phyloP scores from a whole-genome alignment of 2,888 invertebrate genomes.

The Nymphalis c-album region DNA sequence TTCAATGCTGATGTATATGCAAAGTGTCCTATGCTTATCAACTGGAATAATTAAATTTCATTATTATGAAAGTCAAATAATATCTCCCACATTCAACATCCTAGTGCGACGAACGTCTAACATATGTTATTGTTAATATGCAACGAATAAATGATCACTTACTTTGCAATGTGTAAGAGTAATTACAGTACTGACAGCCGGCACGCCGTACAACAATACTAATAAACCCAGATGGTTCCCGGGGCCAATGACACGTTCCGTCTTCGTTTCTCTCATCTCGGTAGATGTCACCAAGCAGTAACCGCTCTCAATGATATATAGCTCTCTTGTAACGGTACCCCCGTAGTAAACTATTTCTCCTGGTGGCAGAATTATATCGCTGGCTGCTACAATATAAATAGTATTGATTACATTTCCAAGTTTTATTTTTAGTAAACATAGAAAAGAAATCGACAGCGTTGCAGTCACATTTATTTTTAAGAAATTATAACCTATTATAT shows the following conservation, averaged over 20 bases:
- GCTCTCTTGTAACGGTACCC: conserved; percentile 75
- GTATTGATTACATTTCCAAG: neutral
- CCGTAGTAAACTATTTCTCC: conserved; percentile 78
- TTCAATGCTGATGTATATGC: conserved; percentile 74
- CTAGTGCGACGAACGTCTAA: conserved; percentile 3
- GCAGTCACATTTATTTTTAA: too few relatives aligned
- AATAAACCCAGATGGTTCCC: conserved; percentile 73
- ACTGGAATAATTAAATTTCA: conserved; percentile 48
- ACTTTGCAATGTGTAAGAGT: conserved; percentile 80
- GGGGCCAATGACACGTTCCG: conserved; percentile 68
- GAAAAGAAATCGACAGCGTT: too few relatives aligned
- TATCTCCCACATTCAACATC: neutral
- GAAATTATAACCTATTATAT: too few relatives aligned
- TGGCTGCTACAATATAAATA: conserved; percentile 53
- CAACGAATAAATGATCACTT: conserved; percentile 37
- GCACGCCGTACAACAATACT: conserved; percentile 74
- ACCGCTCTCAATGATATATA: conserved; percentile 78
- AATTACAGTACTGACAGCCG: conserved; percentile 70
- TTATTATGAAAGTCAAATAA: neutral
- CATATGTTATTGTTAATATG: conserved; percentile 33
- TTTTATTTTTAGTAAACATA: too few relatives aligned
- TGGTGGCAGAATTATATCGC: conserved; percentile 74
- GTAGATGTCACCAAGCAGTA: conserved; percentile 71
- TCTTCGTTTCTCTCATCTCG: conserved; percentile 55
- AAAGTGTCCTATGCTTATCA: conserved; percentile 68